A percentile compares a stretch with the other conserved stretches of the same genome.
phyloP scores from a whole-genome alignment of 2,797 vertebrate genomes.

The Coreius guichenoti region DNA sequence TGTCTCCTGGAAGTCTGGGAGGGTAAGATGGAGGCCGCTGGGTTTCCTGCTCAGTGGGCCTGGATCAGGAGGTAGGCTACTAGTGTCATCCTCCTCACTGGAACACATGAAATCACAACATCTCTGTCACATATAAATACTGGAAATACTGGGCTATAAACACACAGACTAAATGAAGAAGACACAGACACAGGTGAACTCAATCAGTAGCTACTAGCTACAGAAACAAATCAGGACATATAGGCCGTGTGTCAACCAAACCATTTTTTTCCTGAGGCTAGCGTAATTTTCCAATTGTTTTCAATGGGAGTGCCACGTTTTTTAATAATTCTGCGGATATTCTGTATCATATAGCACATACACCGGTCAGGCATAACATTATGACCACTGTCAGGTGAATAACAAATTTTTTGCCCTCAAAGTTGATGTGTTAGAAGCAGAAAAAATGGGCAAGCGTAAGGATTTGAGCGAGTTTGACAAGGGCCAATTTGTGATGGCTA shows the following conservation, averaged over 20 bases:
- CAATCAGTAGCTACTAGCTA: not conserved
- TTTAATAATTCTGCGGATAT: not conserved
- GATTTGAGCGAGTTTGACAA: too few relatives aligned
- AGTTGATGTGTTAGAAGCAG: too few relatives aligned
- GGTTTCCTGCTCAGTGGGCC: conserved; percentile 80
- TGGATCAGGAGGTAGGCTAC: conserved; percentile 83
- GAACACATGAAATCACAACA: conserved; percentile 59
- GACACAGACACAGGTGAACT: not conserved
- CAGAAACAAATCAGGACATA: not conserved
- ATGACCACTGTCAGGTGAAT: too few relatives aligned
- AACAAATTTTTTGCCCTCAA: too few relatives aligned
- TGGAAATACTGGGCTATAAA: not conserved
- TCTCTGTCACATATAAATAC: not conserved
- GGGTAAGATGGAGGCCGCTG: conserved; percentile 84
- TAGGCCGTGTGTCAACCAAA: not conserved
- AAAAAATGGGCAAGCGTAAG: too few relatives aligned
- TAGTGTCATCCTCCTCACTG: conserved; percentile 91
- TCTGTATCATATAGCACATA: not conserved
- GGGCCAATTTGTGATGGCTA: too few relatives aligned
- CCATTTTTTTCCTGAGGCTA: not conserved
- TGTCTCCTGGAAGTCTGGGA: conserved; percentile 90
- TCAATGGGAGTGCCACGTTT: not conserved
- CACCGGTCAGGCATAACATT: too few relatives aligned
- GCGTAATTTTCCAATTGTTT: not conserved
- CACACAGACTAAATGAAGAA: not conserved